Base-by-base conservation (phyloP, 2,113 vertebrate genomes). In the Macroglossus sobrinus region DNA sequence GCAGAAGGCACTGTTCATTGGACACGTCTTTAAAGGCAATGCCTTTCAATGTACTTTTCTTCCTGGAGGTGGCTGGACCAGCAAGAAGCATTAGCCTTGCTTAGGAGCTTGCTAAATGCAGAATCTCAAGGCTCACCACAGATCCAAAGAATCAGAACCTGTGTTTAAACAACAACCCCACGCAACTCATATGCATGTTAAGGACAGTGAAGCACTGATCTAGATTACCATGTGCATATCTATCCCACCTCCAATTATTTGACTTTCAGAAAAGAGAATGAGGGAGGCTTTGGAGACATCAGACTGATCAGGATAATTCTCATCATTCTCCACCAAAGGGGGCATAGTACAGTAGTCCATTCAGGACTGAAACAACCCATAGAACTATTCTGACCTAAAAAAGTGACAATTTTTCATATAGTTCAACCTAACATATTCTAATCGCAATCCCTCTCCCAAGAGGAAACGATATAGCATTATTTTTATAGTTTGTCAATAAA, bases 181-280 rank as follows among this genome's bases (percentile, higher is more conserved):
- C 45, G 30, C 19, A 38, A 50, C 24, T 82, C 14, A 16, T 5
- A 30, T 22, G 19, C 55, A 95, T 35, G 16, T 55, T 91, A n/a
- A 90, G 78, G 28, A 50, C 2, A 43, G 57, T 61, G 12, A 76
- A 72, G 63, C 53, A 86, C 28, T 72, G 53, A 47, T 19, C 8
- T 28, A 75, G 28, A 57, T 64, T 50, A 30, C 18, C 14, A 30
- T 33, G 10, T 16, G 3, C 0, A 30, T 38, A 53, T 35, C 19
- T 30, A 86, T 61, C 4, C 15, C 11, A 97, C 15, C 7, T 57
- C 84, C 28, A 84, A 4, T 43, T 33, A 87, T 55, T 2, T 91
- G 35, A 91, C 28, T 91, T 53, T 78, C 35, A 85, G 76, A 84
- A 84, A 86, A 92, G 43, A 92, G 33, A 87, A 79, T 18, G 74